These are phyloP conservation scores for Arrhopalites spinosus DNA, from an alignment of 2,888 invertebrate species.

Conservation along the genomic window DNA sequence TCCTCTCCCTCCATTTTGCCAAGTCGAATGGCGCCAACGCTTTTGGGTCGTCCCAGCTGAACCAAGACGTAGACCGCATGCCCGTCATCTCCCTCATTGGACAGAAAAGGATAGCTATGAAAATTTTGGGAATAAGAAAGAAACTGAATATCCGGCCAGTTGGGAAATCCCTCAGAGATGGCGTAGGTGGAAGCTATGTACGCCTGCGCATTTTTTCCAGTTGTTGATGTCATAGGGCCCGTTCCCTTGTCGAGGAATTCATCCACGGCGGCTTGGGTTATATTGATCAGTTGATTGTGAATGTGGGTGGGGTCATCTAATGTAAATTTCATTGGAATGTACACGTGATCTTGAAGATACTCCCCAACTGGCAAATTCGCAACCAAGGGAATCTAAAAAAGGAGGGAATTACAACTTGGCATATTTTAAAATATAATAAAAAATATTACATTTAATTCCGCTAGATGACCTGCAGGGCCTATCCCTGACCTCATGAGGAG, in stretches of 20 bases:
- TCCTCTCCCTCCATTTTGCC: conserved; percentile 24
- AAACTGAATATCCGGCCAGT: conserved; percentile 47
- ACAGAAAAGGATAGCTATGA: conserved; percentile 11
- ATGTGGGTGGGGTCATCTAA: conserved; percentile 26
- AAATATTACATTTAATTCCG: not conserved
- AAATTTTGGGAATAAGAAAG: conserved; percentile 35
- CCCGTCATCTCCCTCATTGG: not conserved
- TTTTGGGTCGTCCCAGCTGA: conserved; percentile 39
- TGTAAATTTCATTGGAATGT: conserved; percentile 24
- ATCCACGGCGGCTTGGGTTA: conserved; percentile 36
- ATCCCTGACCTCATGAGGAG: not conserved
- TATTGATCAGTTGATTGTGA: conserved; percentile 17
- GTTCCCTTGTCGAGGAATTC: conserved; percentile 13
- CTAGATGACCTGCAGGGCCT: not conserved
- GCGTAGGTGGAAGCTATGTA: conserved; percentile 39
- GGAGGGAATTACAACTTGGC: no score
- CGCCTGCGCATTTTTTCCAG: conserved; percentile 32
- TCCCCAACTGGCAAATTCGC: conserved; percentile 43
- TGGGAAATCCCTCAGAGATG: conserved; percentile 24
- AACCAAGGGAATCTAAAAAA: conserved; percentile 26
- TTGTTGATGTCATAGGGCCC: conserved; percentile 38
- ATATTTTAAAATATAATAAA: no score
- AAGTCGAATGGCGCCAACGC: conserved; percentile 38
- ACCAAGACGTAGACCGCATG: conserved; percentile 33
- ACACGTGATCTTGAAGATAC: conserved; percentile 42